A percentile compares a stretch with the other conserved stretches of the same genome.
phyloP scores from a whole-genome alignment of 2,113 vertebrate species.

The Astur gentilis region DNA sequence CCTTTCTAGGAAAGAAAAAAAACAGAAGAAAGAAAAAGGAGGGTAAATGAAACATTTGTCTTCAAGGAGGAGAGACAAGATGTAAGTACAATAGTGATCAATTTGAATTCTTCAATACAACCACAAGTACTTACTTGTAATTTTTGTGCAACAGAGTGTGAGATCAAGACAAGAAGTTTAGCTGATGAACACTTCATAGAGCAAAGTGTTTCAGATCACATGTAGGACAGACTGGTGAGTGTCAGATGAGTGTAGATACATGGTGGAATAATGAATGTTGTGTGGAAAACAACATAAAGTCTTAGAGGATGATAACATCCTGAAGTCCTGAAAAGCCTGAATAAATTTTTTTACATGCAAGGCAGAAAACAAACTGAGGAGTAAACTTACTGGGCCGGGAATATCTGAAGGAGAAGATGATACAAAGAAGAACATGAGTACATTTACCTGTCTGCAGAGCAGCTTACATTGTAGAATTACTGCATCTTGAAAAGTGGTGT shows the following conservation, averaged over 20 bases:
- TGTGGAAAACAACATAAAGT: background rate
- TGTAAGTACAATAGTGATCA: background rate
- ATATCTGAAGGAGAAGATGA: background rate
- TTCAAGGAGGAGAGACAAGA: background rate
- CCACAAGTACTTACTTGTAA: background rate
- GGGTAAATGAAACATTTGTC: background rate
- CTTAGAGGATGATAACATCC: background rate
- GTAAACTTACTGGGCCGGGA: background rate
- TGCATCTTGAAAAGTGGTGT: background rate
- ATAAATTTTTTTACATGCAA: background rate
- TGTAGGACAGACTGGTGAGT: background rate
- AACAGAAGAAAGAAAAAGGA: background rate
- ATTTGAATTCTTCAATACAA: background rate
- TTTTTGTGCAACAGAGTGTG: background rate
- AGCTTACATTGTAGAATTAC: background rate
- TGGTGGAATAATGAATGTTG: background rate
- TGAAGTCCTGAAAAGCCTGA: background rate
- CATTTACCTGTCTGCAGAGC: background rate
- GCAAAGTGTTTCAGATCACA: background rate
- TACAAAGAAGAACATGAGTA: background rate
- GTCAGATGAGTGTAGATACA: background rate
- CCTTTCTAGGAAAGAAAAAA: background rate
- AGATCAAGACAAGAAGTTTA: background rate
- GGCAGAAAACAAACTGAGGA: background rate
- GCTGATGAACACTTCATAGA: background rate